Percentiles rank a stretch among this genome's conserved stretches.
phyloP scores from a whole-genome alignment of 1,140 invertebrate species.

The Calycopis cecrops region DNA sequence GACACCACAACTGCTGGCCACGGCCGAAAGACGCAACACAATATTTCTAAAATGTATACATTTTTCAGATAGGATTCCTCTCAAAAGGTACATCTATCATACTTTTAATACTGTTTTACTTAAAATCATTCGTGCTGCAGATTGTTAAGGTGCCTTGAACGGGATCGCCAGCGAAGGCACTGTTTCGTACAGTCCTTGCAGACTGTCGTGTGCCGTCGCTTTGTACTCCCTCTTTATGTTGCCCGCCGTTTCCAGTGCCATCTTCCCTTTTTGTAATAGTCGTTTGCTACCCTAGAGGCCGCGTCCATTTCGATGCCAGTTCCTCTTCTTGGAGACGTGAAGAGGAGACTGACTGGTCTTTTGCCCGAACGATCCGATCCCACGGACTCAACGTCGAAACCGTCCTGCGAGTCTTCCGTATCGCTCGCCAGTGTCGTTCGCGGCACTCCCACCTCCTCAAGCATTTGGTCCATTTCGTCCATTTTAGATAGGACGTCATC shows the following conservation, averaged over 20 bases:
- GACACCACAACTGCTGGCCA: slow-evolving; percentile 58
- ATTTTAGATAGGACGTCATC: too few relatives aligned
- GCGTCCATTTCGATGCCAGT: slow-evolving; percentile 12
- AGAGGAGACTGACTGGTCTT: too few relatives aligned
- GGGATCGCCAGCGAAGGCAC: slow-evolving; percentile 15
- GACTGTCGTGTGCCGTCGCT: slow-evolving; percentile 3
- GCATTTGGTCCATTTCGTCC: too few relatives aligned
- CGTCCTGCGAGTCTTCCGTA: too few relatives aligned
- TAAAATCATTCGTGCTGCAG: too few relatives aligned
- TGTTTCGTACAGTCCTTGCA: slow-evolving; percentile 18
- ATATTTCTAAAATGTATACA: slow-evolving; percentile 64
- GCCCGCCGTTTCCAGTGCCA: slow-evolving; percentile 7
- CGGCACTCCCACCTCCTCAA: too few relatives aligned
- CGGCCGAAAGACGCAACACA: slow-evolving; percentile 55
- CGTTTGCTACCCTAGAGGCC: background rate
- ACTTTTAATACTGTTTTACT: too few relatives aligned
- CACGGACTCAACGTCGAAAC: too few relatives aligned
- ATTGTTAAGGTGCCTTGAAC: slow-evolving; percentile 21
- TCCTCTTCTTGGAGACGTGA: too few relatives aligned
- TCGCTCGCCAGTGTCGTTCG: too few relatives aligned
- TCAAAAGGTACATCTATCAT: too few relatives aligned
- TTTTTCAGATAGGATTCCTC: slow-evolving; percentile 49
- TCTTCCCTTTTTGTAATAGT: slow-evolving; percentile 5
- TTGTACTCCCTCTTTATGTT: slow-evolving; percentile 19
- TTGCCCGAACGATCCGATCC: too few relatives aligned